These are phyloP conservation scores for Pantherophis vulpinus DNA, from an alignment of 2,797 vertebrate species.

Conservation along the genomic window DNA sequence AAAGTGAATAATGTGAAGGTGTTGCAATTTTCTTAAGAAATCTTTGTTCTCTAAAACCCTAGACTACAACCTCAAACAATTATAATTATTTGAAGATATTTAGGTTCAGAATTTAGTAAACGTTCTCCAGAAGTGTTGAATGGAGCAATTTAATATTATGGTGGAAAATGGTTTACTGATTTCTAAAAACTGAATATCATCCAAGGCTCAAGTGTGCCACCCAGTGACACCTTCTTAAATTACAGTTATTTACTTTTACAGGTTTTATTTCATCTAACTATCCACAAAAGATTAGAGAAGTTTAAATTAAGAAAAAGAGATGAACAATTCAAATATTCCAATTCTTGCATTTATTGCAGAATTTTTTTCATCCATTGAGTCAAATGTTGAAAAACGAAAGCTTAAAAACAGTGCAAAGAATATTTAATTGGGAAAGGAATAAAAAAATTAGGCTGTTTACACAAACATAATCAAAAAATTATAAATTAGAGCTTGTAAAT, in stretches of 20 bases:
- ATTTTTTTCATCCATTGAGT: neutral
- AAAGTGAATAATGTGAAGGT: constrained; percentile 28
- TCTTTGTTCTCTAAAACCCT: neutral
- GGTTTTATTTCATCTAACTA: neutral
- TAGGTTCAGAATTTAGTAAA: neutral
- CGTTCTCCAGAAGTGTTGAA: neutral
- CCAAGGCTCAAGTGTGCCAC: constrained; percentile 63
- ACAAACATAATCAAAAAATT: neutral
- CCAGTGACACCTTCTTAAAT: constrained; percentile 57
- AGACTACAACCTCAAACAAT: neutral
- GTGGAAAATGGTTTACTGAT: neutral
- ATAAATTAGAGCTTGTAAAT: neutral
- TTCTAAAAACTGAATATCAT: neutral
- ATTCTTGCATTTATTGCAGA: neutral
- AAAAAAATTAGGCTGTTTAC: neutral
- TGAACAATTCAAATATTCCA: neutral
- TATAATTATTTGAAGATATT: neutral
- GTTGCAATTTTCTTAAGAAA: neutral
- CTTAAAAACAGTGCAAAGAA: neutral
- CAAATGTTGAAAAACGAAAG: neutral
- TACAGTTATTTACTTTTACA: constrained; percentile 12
- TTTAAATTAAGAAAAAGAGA: neutral
- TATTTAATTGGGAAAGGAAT: neutral
- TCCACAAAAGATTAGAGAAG: neutral
- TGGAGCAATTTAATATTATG: neutral